A percentile compares a stretch with the other conserved stretches of the same genome.
These are phyloP conservation scores for Anoplophora glabripennis DNA, from an alignment of 1,140 invertebrate species.

Conservation along the genomic window DNA sequence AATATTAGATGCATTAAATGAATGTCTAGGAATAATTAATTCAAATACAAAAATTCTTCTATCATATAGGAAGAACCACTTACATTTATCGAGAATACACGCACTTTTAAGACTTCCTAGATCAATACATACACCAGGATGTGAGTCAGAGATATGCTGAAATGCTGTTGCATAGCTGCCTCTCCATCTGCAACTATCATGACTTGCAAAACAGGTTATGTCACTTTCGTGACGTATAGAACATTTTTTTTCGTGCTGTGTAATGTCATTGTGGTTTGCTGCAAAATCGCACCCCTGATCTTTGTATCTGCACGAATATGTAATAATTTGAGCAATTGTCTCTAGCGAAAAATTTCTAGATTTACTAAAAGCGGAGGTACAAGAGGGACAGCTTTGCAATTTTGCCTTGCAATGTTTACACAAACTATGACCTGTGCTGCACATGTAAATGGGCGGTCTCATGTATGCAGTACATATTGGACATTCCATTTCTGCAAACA, in stretches of 20 bases:
- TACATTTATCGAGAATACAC: too few species aligned
- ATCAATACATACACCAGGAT: too few species aligned
- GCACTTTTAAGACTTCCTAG: too few species aligned
- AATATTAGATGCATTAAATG: too few species aligned
- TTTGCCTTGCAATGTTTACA: constrained; percentile 51
- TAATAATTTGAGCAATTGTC: constrained; percentile 13
- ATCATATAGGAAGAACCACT: too few species aligned
- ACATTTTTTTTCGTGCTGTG: constrained; percentile 24
- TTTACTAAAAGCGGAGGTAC: constrained; percentile 49
- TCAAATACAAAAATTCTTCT: too few species aligned
- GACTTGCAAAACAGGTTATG: too few species aligned
- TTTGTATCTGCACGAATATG: constrained; percentile 17
- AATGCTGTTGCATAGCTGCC: too few species aligned
- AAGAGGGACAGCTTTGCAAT: constrained; percentile 52
- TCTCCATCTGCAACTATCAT: too few species aligned
- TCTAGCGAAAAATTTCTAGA: constrained; percentile 53
- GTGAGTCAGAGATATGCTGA: too few species aligned
- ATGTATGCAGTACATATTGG: constrained; percentile 58
- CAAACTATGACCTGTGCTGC: constrained; percentile 51
- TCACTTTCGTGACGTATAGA: background rate
- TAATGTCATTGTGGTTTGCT: constrained; percentile 8
- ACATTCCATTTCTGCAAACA: constrained; percentile 56
- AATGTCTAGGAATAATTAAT: too few species aligned
- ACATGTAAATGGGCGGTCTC: constrained; percentile 56
- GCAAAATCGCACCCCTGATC: constrained; percentile 19